These are phyloP conservation scores for Daubentonia madagascariensis DNA, from an alignment of 2,113 vertebrate species.

Conservation along the genomic window DNA sequence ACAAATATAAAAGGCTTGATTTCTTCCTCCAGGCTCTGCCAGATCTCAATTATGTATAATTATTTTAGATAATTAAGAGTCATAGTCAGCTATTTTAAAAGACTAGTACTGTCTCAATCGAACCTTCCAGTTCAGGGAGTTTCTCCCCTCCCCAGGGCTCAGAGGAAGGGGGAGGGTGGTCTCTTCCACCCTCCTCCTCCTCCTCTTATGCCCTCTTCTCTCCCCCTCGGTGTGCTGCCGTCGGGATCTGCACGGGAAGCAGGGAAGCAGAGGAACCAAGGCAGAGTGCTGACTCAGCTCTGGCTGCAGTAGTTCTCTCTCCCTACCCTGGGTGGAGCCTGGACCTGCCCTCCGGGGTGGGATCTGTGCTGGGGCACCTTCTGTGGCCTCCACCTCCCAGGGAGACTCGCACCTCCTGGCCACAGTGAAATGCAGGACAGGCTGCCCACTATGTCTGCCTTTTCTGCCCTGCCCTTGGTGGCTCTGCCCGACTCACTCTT, in stretches of 20 bases:
- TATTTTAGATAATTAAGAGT: neutral
- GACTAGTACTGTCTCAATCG: too few species aligned
- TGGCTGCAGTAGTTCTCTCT: neutral
- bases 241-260: neutral
- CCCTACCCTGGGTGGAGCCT: neutral
- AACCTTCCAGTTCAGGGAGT: neutral
- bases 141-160: neutral
- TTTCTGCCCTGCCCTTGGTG: rapidly evolving
- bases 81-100: neutral
- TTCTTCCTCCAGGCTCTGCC: neutral
- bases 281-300: too few species aligned
- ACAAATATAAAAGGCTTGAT: neutral
- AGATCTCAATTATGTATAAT: neutral
- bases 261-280: rapidly evolving
- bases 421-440: too few species aligned
- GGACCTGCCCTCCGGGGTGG: neutral
- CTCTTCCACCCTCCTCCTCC: neutral
- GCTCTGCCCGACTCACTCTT: neutral
- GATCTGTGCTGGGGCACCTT: rapidly evolving
- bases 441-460: rapidly evolving
- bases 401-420: neutral
- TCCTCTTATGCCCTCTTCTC: neutral
- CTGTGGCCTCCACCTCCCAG: rapidly evolving
- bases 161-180: neutral
- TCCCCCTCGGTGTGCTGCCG: neutral